phyloP scores from a whole-genome alignment of 1,140 invertebrate genomes.

The Drosophila micromelanica region DNA sequence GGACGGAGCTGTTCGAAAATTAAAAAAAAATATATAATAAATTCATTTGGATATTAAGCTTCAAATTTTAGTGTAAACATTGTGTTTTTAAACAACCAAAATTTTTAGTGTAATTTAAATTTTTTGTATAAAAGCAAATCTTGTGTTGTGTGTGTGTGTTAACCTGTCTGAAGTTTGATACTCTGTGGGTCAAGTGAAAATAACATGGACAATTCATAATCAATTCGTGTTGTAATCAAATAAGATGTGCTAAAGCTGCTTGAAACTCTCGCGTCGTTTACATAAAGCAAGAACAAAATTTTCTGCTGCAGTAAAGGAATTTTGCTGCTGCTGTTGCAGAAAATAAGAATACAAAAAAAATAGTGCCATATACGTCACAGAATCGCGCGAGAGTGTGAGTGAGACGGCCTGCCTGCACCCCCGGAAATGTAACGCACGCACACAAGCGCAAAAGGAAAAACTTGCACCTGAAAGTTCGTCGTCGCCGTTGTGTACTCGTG shows the following conservation, averaged over 20 bases:
- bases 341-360: slow-evolving; percentile 25
- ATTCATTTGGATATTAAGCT: slow-evolving; percentile 37
- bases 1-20: slow-evolving; percentile 54
- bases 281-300: slow-evolving; percentile 45
- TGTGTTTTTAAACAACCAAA: slow-evolving; percentile 40
- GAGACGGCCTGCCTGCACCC: slow-evolving; percentile 60
- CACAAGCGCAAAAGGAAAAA: slow-evolving; percentile 66
- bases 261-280: slow-evolving; percentile 42
- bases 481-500: slow-evolving; percentile 42
- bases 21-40: slow-evolving; percentile 18
- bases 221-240: slow-evolving; percentile 20
- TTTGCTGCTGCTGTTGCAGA: slow-evolving; percentile 52
- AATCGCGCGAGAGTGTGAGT: slow-evolving; percentile 50
- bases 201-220: slow-evolving; percentile 6
- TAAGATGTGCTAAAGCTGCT: slow-evolving; percentile 32
- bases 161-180: slow-evolving; percentile 2
- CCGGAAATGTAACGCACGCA: slow-evolving; percentile 74
- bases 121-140: slow-evolving; percentile 27
- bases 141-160: slow-evolving; percentile 30
- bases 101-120: slow-evolving; percentile 52
- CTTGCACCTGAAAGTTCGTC: slow-evolving; percentile 78
- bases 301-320: slow-evolving; percentile 51
- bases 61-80: slow-evolving; percentile 70
- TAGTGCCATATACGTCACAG: slow-evolving; percentile 70
- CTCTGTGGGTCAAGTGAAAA: slow-evolving; percentile 20